Evolutionary conservation across 2,888 invertebrate species (phyloP), one percentile per base, ranked within the genome.

Genomic region (Orchesella flavescens): DNA sequence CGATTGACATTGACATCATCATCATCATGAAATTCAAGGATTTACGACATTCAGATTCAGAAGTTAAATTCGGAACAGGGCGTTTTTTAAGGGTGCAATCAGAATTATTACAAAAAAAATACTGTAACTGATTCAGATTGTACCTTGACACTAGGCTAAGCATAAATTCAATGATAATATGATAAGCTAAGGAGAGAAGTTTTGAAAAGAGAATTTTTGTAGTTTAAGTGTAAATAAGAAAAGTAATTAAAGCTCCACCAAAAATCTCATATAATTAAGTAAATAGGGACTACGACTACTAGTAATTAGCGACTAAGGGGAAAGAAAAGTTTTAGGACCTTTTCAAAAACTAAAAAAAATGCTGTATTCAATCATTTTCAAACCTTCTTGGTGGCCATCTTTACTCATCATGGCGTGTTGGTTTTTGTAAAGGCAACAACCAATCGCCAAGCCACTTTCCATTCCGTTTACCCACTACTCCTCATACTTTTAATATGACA

Each of bases 51-150:
- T 55, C 43, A 23, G 13, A 55, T 72, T n/a, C 23, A 77, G 81
- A 87, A 83, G 84, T 87, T 87, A 86, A 85, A 87, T 86, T 86
- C 83, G 77, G 87, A 83, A 86, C 87, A 86, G 85, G 86, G 86
- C 80, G 79, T 84, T 86, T 79, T 69, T 68, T 66, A 73, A 73
- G 19, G 80, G 21, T 80, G 46, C 21, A 80, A 80, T 73, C 73
- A 7, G 49, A 71, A 78, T 59, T 43, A 21, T 46, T 57, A 53
- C 15, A 13, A 43, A 15, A 66, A 15, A 53, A 77, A 68, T 9
- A 61, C 53, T 24, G 34, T 34, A 63, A 23, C 10, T 13, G 34
- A 66, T 73, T 73, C n/a, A 43, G 73, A 66, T 66, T 80, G 66
- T 21, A 80, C 19, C 80, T 24, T 73, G 80, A 53, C 80, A 53